Percentiles rank a stretch among this genome's conserved stretches.
Evolutionary conservation across 2,113 vertebrate genomes (phyloP).

Genomic region (Loxodonta africana): DNA sequence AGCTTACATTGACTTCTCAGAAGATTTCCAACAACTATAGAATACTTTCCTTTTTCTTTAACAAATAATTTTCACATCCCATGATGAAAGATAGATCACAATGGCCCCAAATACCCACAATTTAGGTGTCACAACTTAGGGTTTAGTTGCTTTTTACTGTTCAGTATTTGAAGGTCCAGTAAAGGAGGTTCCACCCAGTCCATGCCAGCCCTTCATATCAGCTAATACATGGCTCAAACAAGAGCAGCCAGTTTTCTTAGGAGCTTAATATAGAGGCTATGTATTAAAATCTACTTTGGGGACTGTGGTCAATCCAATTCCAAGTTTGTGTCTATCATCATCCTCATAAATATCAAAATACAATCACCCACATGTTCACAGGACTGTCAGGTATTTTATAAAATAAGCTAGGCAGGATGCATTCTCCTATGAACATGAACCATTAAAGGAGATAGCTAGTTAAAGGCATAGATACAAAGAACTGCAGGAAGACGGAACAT

Average conservation of each 20-base stretch:
- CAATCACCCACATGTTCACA: not conserved
- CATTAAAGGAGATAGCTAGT: not conserved
- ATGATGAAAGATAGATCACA: not conserved
- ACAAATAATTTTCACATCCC: not conserved
- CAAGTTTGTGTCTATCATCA: not conserved
- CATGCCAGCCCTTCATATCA: not conserved
- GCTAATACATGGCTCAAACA: not conserved
- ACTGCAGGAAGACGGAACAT: not conserved
- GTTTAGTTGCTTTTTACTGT: not conserved
- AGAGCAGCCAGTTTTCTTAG: not conserved
- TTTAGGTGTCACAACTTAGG: not conserved
- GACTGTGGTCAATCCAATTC: not conserved
- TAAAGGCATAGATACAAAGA: slow-evolving; percentile 11
- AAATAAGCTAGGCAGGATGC: not conserved
- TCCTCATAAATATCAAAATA: not conserved
- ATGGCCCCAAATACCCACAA: not conserved
- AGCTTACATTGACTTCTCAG: slow-evolving; percentile 60
- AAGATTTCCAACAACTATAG: slow-evolving; percentile 1
- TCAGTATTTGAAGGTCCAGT: not conserved
- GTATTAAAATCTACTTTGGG: not conserved
- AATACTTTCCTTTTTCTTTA: not conserved
- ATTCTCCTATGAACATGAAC: not conserved
- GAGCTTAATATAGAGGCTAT: not conserved
- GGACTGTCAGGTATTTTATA: not conserved
- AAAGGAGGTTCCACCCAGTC: not conserved